Evolutionary conservation across 2,888 invertebrate genomes (phyloP).

Genomic region (Eugnorisma glareosa): DNA sequence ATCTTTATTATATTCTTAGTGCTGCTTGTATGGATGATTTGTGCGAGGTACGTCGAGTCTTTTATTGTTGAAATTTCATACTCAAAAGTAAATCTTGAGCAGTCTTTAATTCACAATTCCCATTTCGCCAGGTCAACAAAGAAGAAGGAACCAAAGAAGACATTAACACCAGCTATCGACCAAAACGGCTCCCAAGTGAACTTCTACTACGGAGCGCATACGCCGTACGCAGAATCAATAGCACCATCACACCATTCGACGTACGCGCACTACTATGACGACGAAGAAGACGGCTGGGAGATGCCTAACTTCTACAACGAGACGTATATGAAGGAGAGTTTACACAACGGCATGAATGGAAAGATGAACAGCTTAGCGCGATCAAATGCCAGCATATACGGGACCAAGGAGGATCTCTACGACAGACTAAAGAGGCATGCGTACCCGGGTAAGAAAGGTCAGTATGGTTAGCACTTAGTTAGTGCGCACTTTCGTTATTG

Average conservation of each 20-base stretch:
- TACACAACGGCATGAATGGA: conserved; percentile 95
- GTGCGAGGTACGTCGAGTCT: conserved; percentile 93
- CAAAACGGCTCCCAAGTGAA: conserved; percentile 98
- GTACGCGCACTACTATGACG: conserved; percentile 98
- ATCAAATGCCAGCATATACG: conserved; percentile 98
- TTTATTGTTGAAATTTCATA: not conserved
- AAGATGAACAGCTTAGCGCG: conserved; percentile 98
- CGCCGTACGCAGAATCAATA: conserved; percentile 98
- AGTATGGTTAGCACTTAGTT: conserved; percentile 87
- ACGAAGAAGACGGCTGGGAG: conserved; percentile 99
- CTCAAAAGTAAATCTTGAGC: not conserved
- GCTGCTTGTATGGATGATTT: conserved; percentile 99
- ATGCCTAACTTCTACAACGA: conserved; percentile 99
- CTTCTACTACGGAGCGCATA: conserved; percentile 98
- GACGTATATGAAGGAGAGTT: conserved; percentile 98
- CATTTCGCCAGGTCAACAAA: conserved; percentile 92
- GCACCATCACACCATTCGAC: conserved; percentile 98
- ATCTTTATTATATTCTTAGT: conserved; percentile 98
- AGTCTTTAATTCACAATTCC: not conserved
- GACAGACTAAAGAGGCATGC: conserved; percentile 98
- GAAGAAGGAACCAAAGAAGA: conserved; percentile 97
- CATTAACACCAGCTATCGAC: conserved; percentile 96
- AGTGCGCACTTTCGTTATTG: conserved; percentile 78
- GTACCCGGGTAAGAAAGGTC: conserved; percentile 98
- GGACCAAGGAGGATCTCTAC: conserved; percentile 98